These are phyloP conservation scores for Scaptomyza polygonia DNA, from an alignment of 2,888 invertebrate genomes.

Conservation along the genomic window DNA sequence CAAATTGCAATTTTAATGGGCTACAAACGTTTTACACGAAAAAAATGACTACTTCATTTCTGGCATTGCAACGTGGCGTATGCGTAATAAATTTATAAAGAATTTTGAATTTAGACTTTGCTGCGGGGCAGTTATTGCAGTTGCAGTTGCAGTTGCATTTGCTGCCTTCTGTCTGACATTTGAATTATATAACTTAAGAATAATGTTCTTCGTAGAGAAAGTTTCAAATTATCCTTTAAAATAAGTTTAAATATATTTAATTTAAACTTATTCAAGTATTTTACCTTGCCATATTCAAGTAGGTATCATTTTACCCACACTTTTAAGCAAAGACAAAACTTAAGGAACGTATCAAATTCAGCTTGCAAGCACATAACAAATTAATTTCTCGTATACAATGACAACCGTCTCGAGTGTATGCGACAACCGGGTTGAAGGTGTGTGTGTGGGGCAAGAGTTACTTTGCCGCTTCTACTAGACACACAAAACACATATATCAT, in stretches of 20 bases:
- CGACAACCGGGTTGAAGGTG: constrained; percentile 2
- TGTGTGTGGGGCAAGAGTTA: too few species aligned
- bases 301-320: background rate
- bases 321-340: constrained; percentile 28
- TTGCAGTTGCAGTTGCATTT: constrained; percentile 5
- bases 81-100: constrained; percentile 43
- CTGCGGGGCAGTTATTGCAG: constrained; percentile 16
- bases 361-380: constrained; percentile 65
- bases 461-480: too few species aligned
- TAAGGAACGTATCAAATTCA: constrained; percentile 51
- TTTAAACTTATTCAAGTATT: too few species aligned
- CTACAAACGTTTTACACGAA: constrained; percentile 30
- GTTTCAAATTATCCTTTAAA: too few species aligned
- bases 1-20: constrained; percentile 58
- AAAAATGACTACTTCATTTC: constrained; percentile 1
- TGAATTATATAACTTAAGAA: constrained; percentile 19
- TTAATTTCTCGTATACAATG: constrained; percentile 74
- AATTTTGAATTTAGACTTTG: constrained; percentile 16
- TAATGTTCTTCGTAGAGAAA: background rate
- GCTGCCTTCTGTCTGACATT: constrained; percentile 4
- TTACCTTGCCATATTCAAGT: background rate
- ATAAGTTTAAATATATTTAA: too few species aligned
- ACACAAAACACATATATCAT: constrained; percentile 55
- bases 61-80: constrained; percentile 38
- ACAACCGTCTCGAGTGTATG: constrained; percentile 51